These are phyloP conservation scores for Andrena bucephala DNA, from an alignment of 2,888 invertebrate species.

Conservation along the genomic window DNA sequence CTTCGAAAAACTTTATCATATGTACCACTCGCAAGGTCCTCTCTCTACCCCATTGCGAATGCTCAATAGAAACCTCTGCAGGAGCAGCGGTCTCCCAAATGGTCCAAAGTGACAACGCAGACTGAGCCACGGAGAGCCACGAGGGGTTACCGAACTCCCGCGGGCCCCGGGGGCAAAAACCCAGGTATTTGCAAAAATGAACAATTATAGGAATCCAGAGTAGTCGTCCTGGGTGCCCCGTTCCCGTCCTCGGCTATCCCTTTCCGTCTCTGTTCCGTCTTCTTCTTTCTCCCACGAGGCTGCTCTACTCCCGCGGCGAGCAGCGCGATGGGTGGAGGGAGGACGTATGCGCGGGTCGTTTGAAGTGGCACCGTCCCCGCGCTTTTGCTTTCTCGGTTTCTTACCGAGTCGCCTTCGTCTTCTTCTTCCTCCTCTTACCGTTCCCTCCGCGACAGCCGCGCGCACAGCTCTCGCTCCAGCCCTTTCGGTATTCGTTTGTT, in stretches of 20 bases:
- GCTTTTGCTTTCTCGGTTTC: conserved; percentile 75
- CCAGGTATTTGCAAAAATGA: conserved; percentile 84
- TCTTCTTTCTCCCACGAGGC: conserved; percentile 29
- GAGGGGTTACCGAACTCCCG: conserved; percentile 73
- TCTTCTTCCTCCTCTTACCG: conserved; percentile 44
- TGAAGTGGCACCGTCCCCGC: conserved; percentile 80
- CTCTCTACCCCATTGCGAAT: background rate
- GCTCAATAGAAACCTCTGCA: background rate
- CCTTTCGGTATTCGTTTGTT: conserved; percentile 82
- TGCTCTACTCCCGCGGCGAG: conserved; percentile 54
- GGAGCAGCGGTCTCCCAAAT: background rate
- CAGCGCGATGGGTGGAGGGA: conserved; percentile 63
- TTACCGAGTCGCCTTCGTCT: conserved; percentile 68
- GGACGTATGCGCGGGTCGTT: conserved; percentile 82
- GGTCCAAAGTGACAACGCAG: conserved; percentile 32
- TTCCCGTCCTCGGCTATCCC: conserved; percentile 52
- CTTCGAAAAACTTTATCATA: too few relatives aligned
- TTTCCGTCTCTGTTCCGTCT: conserved; percentile 37
- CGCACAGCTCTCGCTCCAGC: conserved; percentile 66
- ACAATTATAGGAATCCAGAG: conserved; percentile 85
- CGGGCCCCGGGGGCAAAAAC: conserved; percentile 75
- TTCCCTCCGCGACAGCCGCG: conserved; percentile 58
- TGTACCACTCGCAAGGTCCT: background rate
- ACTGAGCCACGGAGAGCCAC: conserved; percentile 27
- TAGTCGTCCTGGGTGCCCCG: conserved; percentile 71